These are phyloP conservation scores for Silvanus unidentatus DNA, from an alignment of 2,888 invertebrate species.

Conservation along the genomic window DNA sequence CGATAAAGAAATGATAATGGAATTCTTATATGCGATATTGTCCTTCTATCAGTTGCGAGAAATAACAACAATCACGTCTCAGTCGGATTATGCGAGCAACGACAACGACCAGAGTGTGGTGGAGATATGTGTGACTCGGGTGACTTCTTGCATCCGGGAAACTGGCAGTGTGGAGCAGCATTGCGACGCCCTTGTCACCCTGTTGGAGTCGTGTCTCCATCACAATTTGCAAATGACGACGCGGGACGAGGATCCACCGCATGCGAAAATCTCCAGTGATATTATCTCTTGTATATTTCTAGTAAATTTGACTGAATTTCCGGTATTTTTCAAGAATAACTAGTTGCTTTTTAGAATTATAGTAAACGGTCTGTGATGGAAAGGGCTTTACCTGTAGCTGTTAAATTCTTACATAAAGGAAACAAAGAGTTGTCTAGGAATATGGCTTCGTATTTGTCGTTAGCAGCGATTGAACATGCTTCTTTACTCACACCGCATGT, in stretches of 20 bases:
- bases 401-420: conserved; percentile 84
- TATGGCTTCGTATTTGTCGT: conserved; percentile 84
- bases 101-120: conserved; percentile 92
- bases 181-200: conserved; percentile 72
- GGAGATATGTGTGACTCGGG: conserved; percentile 88
- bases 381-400: conserved; percentile 80
- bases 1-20: background rate
- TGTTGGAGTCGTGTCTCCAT: conserved; percentile 81
- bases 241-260: conserved; percentile 85
- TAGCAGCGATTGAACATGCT: conserved; percentile 89
- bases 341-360: conserved; percentile 55
- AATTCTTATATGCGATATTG: no score
- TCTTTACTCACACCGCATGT: conserved; percentile 80
- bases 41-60: conserved; percentile 61
- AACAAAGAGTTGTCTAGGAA: conserved; percentile 85
- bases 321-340: conserved; percentile 2
- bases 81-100: conserved; percentile 75
- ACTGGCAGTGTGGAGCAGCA: conserved; percentile 82
- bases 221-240: conserved; percentile 78
- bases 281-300: conserved; percentile 91
- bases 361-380: conserved; percentile 71
- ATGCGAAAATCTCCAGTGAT: conserved; percentile 94
- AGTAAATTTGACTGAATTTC: conserved; percentile 51
- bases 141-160: conserved; percentile 86
- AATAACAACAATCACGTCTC: conserved; percentile 75